Conservation (phyloP, 2,113 vertebrate species). For the Nesogale talazaci region DNA sequence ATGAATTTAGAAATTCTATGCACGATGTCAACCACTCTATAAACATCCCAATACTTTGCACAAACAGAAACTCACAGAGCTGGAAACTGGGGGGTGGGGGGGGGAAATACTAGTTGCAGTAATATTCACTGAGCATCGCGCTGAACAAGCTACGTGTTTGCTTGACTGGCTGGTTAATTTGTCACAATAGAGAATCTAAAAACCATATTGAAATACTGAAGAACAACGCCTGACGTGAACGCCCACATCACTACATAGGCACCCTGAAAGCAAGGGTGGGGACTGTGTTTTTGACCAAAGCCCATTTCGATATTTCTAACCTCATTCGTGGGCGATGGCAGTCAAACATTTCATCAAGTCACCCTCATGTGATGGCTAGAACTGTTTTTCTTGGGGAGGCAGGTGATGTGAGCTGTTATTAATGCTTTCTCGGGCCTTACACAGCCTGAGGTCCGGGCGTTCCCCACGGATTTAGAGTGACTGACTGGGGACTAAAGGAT, state of each 20-base stretch:
- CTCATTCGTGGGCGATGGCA: too few relatives aligned
- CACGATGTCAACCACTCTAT: neutral
- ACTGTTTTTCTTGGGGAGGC: too few relatives aligned
- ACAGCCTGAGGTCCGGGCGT: neutral
- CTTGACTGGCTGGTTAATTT: neutral
- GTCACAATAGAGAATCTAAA: constrained; percentile 19
- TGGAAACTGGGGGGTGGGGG: neutral
- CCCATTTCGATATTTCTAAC: too few relatives aligned
- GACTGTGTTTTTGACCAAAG: too few relatives aligned
- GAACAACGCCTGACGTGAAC: neutral
- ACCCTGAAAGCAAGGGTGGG: too few relatives aligned
- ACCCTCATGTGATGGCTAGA: too few relatives aligned
- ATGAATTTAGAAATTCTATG: constrained; percentile 8
- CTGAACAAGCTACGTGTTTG: too few relatives aligned
- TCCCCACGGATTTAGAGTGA: neutral
- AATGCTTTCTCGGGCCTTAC: too few relatives aligned
- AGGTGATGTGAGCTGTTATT: too few relatives aligned
- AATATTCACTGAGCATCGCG: neutral
- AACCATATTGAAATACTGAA: neutral
- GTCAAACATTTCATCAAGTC: too few relatives aligned
- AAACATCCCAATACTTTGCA: neutral
- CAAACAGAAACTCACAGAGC: neutral
- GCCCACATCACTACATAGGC: neutral
- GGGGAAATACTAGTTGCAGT: neutral
- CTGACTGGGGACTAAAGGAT: neutral